These are phyloP conservation scores for Scleropages formosus DNA, from an alignment of 2,797 vertebrate genomes.

Conservation along the genomic window DNA sequence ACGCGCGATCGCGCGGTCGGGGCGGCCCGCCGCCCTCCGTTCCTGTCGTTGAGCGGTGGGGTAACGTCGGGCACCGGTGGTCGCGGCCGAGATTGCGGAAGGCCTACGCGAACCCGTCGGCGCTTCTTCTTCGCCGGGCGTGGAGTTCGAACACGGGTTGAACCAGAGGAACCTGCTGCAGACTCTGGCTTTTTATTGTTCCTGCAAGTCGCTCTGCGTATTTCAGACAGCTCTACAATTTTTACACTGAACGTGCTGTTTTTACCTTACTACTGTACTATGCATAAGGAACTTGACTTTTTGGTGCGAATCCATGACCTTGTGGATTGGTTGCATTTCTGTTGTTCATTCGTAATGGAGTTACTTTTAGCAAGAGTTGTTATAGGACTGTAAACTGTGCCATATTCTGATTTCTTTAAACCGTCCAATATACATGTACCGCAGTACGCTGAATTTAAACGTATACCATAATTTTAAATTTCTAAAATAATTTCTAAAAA, in stretches of 20 bases:
- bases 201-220: slow-evolving; percentile 55
- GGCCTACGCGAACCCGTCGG: slow-evolving; percentile 59
- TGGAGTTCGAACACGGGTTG: slow-evolving; percentile 29
- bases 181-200: slow-evolving; percentile 33
- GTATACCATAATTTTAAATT: not conserved
- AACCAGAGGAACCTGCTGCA: slow-evolving; percentile 34
- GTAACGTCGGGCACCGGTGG: not conserved
- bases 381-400: slow-evolving; percentile 31
- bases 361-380: slow-evolving; percentile 20
- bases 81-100: slow-evolving; percentile 38
- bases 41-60: not conserved
- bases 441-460: slow-evolving; percentile 7
- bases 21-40: too few species aligned
- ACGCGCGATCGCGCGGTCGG: too few species aligned
- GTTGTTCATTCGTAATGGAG: slow-evolving; percentile 9
- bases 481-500: too few species aligned
- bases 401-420: slow-evolving; percentile 33
- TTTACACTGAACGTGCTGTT: slow-evolving; percentile 49
- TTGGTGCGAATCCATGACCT: slow-evolving; percentile 51
- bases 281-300: slow-evolving; percentile 64
- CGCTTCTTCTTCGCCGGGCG: slow-evolving; percentile 47
- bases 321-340: slow-evolving; percentile 46
- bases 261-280: slow-evolving; percentile 61
- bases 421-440: slow-evolving; percentile 28
- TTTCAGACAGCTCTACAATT: slow-evolving; percentile 38